These are phyloP conservation scores for Coreoperca whiteheadi DNA, from an alignment of 2,113 vertebrate genomes.

Conservation along the genomic window DNA sequence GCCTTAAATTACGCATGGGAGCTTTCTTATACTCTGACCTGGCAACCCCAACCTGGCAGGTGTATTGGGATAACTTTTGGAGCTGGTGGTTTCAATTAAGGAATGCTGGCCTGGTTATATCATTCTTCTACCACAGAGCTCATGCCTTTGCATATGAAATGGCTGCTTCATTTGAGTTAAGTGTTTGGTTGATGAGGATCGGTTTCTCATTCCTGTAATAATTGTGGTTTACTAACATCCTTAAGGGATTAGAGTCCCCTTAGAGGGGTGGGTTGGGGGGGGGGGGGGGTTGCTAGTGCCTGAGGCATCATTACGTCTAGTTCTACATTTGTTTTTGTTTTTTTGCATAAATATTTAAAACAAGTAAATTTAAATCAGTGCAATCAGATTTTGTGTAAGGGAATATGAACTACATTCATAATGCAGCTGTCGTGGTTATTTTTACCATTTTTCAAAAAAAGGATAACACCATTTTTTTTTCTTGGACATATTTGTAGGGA, in stretches of 20 bases:
- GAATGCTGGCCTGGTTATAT: constrained; percentile 48
- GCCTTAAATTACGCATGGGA: constrained; percentile 68
- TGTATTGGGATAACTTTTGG: constrained; percentile 61
- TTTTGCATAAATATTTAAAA: neutral
- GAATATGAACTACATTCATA: neutral
- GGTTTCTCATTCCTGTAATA: constrained; percentile 20
- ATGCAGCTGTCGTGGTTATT: neutral
- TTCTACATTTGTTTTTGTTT: neutral
- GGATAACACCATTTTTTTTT: neutral
- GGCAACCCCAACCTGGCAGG: constrained; percentile 43
- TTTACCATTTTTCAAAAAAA: too few relatives aligned
- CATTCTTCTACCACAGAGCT: constrained; percentile 31
- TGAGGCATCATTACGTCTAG: neutral
- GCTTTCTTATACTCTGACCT: constrained; percentile 68
- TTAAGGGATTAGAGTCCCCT: neutral
- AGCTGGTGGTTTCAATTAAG: constrained; percentile 70
- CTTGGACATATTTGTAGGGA: neutral
- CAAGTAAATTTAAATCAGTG: too few relatives aligned
- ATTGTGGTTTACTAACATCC: constrained; percentile 25
- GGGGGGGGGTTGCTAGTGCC: too few relatives aligned
- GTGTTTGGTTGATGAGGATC: constrained; percentile 34
- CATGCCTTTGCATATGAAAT: constrained; percentile 14
- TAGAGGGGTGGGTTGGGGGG: too few relatives aligned
- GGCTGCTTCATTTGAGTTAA: constrained; percentile 5
- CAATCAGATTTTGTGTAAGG: neutral